Evolutionary conservation across 1,140 invertebrate species (phyloP).

Genomic region (Drosophila setifemur): DNA sequence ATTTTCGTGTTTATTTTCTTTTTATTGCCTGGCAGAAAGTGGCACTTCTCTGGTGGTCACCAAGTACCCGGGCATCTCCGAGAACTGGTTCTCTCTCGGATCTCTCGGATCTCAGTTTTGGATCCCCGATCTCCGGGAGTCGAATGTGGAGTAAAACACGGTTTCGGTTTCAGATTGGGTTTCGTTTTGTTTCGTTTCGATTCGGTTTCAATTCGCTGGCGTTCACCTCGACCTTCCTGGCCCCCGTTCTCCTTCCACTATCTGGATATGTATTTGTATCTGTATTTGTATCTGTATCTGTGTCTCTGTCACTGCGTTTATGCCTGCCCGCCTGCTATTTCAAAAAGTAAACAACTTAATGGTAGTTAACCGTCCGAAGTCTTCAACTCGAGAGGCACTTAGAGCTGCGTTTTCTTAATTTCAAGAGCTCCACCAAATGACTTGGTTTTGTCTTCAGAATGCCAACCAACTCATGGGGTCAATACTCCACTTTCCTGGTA

Average conservation of each 20-base stretch:
- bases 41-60: constrained; percentile 21
- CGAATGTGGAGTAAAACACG: constrained; percentile 14
- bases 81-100: constrained; percentile 35
- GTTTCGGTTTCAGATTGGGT: constrained; percentile 26
- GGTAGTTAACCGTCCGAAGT: no score
- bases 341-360: not conserved
- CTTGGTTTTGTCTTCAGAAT: no score
- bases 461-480: no score
- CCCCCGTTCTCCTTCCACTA: constrained; percentile 4
- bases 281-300: no score
- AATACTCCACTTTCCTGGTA: no score
- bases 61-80: constrained; percentile 1
- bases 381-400: no score
- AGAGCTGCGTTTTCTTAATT: no score
- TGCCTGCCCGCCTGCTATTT: not conserved
- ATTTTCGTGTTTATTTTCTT: constrained; percentile 49
- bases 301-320: not conserved
- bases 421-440: no score
- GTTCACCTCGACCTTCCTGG: constrained; percentile 30
- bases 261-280: no score
- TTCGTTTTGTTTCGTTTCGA: constrained; percentile 13
- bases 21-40: constrained; percentile 42
- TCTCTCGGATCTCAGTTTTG: constrained; percentile 2
- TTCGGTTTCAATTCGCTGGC: constrained; percentile 19
- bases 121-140: constrained; percentile 1